Base-by-base conservation (phyloP, 1,140 invertebrate species). In the Plutomurus gul region DNA sequence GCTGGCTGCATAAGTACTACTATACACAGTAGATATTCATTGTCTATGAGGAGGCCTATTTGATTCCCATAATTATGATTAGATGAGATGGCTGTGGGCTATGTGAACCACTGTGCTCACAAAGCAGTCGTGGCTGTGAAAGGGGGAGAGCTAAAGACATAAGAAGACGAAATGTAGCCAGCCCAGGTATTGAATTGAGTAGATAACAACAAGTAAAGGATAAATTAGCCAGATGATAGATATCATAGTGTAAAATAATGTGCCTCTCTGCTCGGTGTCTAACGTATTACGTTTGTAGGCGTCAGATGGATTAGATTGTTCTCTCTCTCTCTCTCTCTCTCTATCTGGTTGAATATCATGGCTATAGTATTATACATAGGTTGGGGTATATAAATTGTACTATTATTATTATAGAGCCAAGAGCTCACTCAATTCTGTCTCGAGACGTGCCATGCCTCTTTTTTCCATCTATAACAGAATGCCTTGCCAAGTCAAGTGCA, bases 21-120 rank as follows among this genome's bases (percentile, higher is more conserved):
- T 60, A 27, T 25, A 43, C 33, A 60, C 33, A 60, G 51, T 3
- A 7, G 30, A 65, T 65, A 60, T 27, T 72, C 73, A 75, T 49
- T 75, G 27, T 18, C 25, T 47, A 75, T 30, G 39, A 40, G 75
- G 46, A 60, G 75, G 47, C 49, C 51, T 49, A 56, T 76, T 76
- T 76, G 75, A 76, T 76, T 76, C 75, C 75, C 75, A 76, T 76
- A 76, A 76, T 76, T 76, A 76, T 76, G 75, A 65, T 76, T 72
- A 72, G 70, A 72, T 72, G 70, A 40, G 70, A 72, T 72, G 25
- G 36, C 70, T 43, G 4, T 72, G 70, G 39, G 70, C 56, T 30
- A 65, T 65, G 56, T 65, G 30, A 65, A 33, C 22, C 56, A 65
- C 56, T 65, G n/a, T n/a, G n/a, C 39, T 3, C 56, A 65, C 56